Conservation (phyloP, 2,113 vertebrate genomes). For the Alligator sinensis region DNA sequence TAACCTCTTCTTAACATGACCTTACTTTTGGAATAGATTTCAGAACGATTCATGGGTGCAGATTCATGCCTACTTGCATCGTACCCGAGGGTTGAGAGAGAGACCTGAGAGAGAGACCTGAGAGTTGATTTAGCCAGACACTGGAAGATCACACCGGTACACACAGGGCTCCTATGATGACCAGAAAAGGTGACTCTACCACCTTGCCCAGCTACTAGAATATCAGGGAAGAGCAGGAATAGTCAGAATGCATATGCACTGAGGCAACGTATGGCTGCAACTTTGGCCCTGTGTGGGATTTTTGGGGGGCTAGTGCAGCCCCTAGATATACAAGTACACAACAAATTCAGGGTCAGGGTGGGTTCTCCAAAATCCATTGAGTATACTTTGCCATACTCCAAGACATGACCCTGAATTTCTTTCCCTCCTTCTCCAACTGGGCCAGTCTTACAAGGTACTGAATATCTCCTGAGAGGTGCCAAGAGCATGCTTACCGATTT, state of each 20-base stretch:
- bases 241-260: background rate
- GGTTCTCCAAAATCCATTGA: rapidly evolving
- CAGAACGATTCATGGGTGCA: too few relatives aligned
- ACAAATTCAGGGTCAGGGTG: background rate
- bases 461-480: rapidly evolving
- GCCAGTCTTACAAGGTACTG: background rate
- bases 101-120: too few relatives aligned
- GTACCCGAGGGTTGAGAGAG: too few relatives aligned
- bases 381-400: rapidly evolving
- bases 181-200: too few relatives aligned
- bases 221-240: too few relatives aligned
- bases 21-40: too few relatives aligned
- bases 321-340: background rate
- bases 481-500: background rate
- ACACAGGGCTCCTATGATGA: too few relatives aligned
- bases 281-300: background rate
- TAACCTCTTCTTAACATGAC: too few relatives aligned
- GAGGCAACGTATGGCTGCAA: rapidly evolving
- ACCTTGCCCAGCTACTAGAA: too few relatives aligned
- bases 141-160: too few relatives aligned
- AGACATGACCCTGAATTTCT: background rate
- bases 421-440: background rate
- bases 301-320: background rate
- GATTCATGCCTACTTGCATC: too few relatives aligned
- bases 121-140: too few relatives aligned